Evolutionary conservation across 2,797 vertebrate species (phyloP).

Genomic region (Lateolabrax maculatus): DNA sequence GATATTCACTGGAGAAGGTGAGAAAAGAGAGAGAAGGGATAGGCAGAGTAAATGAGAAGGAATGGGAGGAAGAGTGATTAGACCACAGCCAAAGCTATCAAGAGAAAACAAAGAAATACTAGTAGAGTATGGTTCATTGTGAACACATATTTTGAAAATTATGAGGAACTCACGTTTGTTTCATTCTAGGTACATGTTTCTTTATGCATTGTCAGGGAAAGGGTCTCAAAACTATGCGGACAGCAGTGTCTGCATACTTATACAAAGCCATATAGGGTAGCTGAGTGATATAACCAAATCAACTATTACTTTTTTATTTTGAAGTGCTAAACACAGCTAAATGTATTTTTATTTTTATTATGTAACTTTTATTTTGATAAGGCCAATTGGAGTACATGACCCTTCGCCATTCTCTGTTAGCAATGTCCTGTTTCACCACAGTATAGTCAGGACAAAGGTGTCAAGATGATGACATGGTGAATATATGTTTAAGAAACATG

Average conservation of each 20-base stretch:
- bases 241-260: neutral
- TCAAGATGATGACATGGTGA: neutral
- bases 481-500: neutral
- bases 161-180: neutral
- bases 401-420: too few relatives aligned
- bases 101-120: slow-evolving; percentile 43
- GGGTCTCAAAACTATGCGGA: neutral
- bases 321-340: neutral
- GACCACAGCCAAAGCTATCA: slow-evolving; percentile 23
- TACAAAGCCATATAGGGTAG: neutral
- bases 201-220: neutral
- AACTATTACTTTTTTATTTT: neutral
- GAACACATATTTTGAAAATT: slow-evolving; percentile 10
- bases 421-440: too few relatives aligned
- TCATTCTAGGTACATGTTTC: neutral
- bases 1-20: slow-evolving; percentile 63
- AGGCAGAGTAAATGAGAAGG: slow-evolving; percentile 42
- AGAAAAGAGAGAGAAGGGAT: slow-evolving; percentile 55
- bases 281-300: neutral
- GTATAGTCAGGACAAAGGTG: too few relatives aligned
- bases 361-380: neutral
- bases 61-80: slow-evolving; percentile 44
- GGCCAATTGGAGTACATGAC: neutral
- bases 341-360: too few relatives aligned
- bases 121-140: neutral